Evolutionary conservation across 2,113 vertebrate species (phyloP), one percentile per base, ranked within the genome.

Genomic region (Ictalurus furcatus): DNA sequence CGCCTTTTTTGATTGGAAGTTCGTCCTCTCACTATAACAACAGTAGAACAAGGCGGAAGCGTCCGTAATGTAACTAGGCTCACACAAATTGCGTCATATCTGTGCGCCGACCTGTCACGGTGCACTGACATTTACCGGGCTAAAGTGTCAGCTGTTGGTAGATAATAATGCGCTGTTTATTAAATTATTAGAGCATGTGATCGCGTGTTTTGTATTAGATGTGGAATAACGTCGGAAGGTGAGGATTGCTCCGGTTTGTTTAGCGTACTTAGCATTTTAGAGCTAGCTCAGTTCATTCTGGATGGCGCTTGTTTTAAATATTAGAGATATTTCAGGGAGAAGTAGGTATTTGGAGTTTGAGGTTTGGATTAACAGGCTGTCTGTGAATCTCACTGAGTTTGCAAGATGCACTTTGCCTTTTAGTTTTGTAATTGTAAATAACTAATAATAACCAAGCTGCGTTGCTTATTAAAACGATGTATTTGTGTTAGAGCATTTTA

Each of bases 161-260:
- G 17, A 82, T 82, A 63, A 65, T 73, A 44, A 80, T 25, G 52
- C 12, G 13, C 59, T 1, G n/a, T 56, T 73, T 78, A 4, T 40
- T 63, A 28, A 63, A 40, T 44, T 6, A 74, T 4, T 37, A n/a
- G 21, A 44, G 28, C 79, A 78, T 19, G 25, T 44, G 13, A 86
- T n/a, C 17, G 0, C 13, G 16, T 28, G 56, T 59, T 37, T 17
- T 17, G 71, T n/a, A 11, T 1, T 61, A 44, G 69, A 76, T 86
- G 85, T 86, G 85, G 85, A 78, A 44, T 30, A 44, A 44, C 85
- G 34, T n/a, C 37, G 3, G 73, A 21, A 40, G 73, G 85, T 87
- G 58, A 87, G 71, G 0, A 73, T 40, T 30, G 48, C 19, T 69
- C 12, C 8, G 6, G 1, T 23, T 67, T 21, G 1, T 82, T 34